Base-by-base conservation (phyloP, 2,888 invertebrate genomes). In the Shargacucullia verbasci region DNA sequence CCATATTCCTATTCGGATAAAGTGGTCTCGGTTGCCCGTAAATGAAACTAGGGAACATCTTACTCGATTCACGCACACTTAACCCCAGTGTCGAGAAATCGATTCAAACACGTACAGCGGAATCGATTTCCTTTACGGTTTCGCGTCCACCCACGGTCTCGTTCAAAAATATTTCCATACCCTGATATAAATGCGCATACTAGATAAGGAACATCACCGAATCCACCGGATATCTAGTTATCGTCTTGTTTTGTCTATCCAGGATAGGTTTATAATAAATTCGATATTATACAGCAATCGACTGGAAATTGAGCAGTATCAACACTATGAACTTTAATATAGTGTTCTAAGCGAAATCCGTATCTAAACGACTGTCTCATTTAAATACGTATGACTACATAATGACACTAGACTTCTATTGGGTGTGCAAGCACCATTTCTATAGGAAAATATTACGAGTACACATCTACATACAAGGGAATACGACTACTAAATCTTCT, bases 101-200 rank as follows among this genome's bases (percentile, higher is more conserved):
- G 82, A 84, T 83, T 83, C 82, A 75, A 84, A 79, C 82, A 84
- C 83, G 83, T 83, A 82, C 80, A 78, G 81, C 76, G 75, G 70
- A 89, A 88, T 88, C 88, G 86, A 88, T 88, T 88, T 87, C 84
- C 85, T 85, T 86, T 85, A 86, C 80, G 84, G 85, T 86, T 85
- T 83, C 70, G 78, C 83, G 80, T 89, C 88, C 86, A 88, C 90
- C 89, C 87, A 91, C 89, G 81, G 77, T 72, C 70, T 74, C 75
- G 74, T 82, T 80, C 77, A 65, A 75, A 75, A 81, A 76, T 79
- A 79, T 83, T 78, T 79, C 80, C 78, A 82, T 79, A 79, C 76
- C 61, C 76, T 63, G 76, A 83, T 80, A 75, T 81, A 79, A 82
- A 78, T 76, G 45, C 20, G 39, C 37, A 49, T 35, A 48, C 67